Evolutionary conservation across 2,113 vertebrate species (phyloP), one percentile per base, ranked within the genome.

Genomic region (Eonycteris spelaea): DNA sequence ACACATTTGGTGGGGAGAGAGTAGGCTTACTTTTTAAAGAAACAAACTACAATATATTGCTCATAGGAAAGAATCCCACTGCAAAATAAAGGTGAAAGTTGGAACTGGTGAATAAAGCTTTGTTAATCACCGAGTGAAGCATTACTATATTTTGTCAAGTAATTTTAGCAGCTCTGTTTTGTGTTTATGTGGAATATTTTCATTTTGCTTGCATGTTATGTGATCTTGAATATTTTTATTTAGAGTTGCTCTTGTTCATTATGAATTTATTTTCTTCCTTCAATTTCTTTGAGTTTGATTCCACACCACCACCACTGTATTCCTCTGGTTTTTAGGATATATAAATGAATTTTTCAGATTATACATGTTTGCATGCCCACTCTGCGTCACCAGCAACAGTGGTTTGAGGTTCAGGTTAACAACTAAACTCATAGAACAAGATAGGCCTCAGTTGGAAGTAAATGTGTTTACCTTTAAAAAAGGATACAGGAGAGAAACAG

Each of bases 41-140:
- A 59, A 70, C 35, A 12, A 18, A 15, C 30, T 77, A 28, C 30
- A 48, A 0, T 84, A 13, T 73, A 33, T 63, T 71, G 82, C 30
- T 95, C 59, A 15, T 65, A 75, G 63, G 33, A 94, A 84, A 80
- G 40, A 95, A 53, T 95, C 51, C 19, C 43, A 80, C 0, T 89
- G 13, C 18, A 92, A 84, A 92, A 86, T 88, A 86, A 86, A 73
- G 80, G 33, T 19, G 93, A 91, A 95, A 88, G 18, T 91, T 77
- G n/a, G n/a, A 84, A 30, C 18, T 59, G 38, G 14, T 88, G 12
- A 86, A 75, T 80, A 80, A 80, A 90, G 51, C 14, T 93, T 86
- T 93, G n/a, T 90, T 90, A 95, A 73, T 84, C 15, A 21, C 91
- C 7, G 38, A 19, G 40, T 85, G 74, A 91, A 94, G 21, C 15